phyloP scores from a whole-genome alignment of 2,888 invertebrate species.

The Geotrupes spiniger region DNA sequence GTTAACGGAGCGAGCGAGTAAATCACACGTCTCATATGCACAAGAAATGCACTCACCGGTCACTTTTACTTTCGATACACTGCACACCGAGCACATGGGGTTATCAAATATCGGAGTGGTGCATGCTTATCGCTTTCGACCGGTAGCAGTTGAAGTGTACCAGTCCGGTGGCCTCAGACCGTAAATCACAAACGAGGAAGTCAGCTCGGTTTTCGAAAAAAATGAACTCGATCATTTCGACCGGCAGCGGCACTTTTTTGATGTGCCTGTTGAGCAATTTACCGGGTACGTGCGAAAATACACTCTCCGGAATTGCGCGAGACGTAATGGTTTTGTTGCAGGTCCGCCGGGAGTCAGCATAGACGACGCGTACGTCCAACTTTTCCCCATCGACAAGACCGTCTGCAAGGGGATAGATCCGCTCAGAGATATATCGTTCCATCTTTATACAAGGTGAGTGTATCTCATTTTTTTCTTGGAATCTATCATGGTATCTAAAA shows the following conservation, averaged over 20 bases:
- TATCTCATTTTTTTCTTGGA: no score
- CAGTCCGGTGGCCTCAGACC: no score
- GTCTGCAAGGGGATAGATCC: slow-evolving; percentile 57
- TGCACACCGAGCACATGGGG: not conserved
- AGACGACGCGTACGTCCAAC: slow-evolving; percentile 57
- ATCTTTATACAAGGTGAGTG: slow-evolving; percentile 57
- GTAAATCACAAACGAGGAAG: no score
- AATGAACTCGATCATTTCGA: no score
- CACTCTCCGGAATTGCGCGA: not conserved
- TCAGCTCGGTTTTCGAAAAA: no score
- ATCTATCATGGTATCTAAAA: no score
- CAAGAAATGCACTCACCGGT: slow-evolving; percentile 4
- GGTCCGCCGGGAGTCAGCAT: slow-evolving; percentile 59
- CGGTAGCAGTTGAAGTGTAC: no score
- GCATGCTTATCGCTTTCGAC: not conserved
- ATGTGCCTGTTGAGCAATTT: slow-evolving; percentile 26
- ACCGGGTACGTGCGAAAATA: slow-evolving; percentile 21
- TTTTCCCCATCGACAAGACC: slow-evolving; percentile 58
- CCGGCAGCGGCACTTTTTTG: slow-evolving; percentile 15
- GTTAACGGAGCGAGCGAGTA: no score
- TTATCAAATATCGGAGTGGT: slow-evolving; percentile 6
- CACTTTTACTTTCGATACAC: slow-evolving; percentile 4
- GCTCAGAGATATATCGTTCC: slow-evolving; percentile 54
- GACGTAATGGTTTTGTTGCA: slow-evolving; percentile 36
- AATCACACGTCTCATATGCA: no score